Base-by-base conservation (phyloP, 2,888 invertebrate genomes). In the Psylliodes chrysocephalus region DNA sequence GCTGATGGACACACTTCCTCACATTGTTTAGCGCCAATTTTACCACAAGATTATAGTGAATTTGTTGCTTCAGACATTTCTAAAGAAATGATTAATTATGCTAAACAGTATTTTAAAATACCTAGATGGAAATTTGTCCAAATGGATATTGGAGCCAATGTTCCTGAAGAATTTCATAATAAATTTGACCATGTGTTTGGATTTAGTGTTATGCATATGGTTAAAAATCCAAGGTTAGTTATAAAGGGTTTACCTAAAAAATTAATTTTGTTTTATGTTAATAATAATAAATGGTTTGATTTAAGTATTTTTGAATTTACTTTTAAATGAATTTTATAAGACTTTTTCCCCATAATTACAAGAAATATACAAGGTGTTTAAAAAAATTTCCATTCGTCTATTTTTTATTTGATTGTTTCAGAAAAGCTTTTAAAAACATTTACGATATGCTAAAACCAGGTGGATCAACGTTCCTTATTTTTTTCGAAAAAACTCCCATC, bases 361-460 rank as follows among this genome's bases (percentile, higher is more conserved):
- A n/a, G n/a, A n/a, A n/a, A n/a, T n/a, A n/a, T n/a, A n/a, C n/a
- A n/a, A n/a, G n/a, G n/a, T n/a, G 10, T 33, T 33, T 8, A 33
- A 33, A 33, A n/a, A n/a, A n/a, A n/a, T n/a, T n/a, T n/a, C n/a
- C n/a, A n/a, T n/a, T n/a, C n/a, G 33, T 25, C 7, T 22, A 22
- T 22, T 22, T 22, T 22, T 22, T 22, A 4, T 22, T 4, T 22
- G 3, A 6, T 46, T 28, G 6, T 28, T 22, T 8, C 18, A 55
- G 54, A 1, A 14, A 42, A 28, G 18, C 30, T 5, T 42, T 55
- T 30, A 22, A 42, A 15, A 55, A 55, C 14, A 17, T 55, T n/a
- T 17, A 42, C 4, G 38, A 25, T 18, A 55, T 55, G 54, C 10
- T 55, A 28, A 55, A 42, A 55, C 40, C 40, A 17, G 54, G 42